These are phyloP conservation scores for Leptothorax acervorum DNA, from an alignment of 2,888 invertebrate species.

Conservation along the genomic window DNA sequence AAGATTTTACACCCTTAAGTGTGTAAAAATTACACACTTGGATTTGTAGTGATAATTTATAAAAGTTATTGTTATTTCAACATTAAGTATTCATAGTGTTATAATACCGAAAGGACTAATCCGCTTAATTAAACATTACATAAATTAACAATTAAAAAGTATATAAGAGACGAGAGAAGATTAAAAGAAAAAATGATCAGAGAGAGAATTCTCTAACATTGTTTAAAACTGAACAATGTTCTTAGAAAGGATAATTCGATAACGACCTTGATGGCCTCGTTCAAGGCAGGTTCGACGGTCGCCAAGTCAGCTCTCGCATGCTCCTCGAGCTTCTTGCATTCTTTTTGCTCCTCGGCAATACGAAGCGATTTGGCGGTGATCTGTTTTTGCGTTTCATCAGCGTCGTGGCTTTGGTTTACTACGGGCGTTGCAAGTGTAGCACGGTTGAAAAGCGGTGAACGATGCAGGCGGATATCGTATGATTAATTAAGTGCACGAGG, in stretches of 20 bases:
- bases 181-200: background rate
- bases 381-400: constrained; percentile 92
- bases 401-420: constrained; percentile 92
- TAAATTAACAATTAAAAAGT: background rate
- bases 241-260: background rate
- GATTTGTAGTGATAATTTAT: background rate
- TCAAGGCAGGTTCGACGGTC: constrained; percentile 94
- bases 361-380: constrained; percentile 91
- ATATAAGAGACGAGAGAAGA: background rate
- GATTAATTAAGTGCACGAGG: constrained; percentile 43
- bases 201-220: background rate
- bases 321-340: constrained; percentile 93
- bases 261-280: constrained; percentile 90
- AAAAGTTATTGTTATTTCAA: background rate
- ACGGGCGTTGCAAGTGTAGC: constrained; percentile 12
- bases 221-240: background rate
- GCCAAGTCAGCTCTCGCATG: constrained; percentile 94
- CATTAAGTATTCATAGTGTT: background rate
- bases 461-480: constrained; percentile 29
- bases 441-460: background rate
- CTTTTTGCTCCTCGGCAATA: constrained; percentile 92
- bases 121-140: background rate
- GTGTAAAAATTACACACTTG: no score
- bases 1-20: no score
- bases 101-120: background rate